A percentile compares a stretch with the other conserved stretches of the same genome.
These are phyloP conservation scores for Galago senegalensis DNA, from an alignment of 2,797 vertebrate species.

Conservation along the genomic window DNA sequence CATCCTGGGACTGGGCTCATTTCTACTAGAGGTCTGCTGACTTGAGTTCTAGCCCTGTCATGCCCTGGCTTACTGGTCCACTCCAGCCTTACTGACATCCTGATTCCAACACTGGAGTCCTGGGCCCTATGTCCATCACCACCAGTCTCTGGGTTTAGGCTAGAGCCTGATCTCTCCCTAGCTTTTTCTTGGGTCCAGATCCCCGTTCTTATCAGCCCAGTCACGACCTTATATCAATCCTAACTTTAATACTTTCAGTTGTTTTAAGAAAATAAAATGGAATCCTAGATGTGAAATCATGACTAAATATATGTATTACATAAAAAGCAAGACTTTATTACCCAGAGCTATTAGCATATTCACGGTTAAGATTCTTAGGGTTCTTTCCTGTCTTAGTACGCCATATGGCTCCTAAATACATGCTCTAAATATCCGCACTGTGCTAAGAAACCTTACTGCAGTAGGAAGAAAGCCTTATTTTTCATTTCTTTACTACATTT, in stretches of 20 bases:
- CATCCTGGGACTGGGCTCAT: not conserved
- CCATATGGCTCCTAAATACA: not conserved
- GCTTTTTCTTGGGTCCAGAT: not conserved
- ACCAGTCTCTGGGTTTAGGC: not conserved
- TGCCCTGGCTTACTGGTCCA: not conserved
- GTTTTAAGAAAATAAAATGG: not conserved
- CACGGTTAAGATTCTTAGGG: not conserved
- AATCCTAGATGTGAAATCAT: not conserved
- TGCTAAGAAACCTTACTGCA: not conserved
- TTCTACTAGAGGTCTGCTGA: not conserved
- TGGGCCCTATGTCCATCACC: not conserved
- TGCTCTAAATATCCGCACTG: not conserved
- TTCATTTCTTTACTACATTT: conserved; percentile 34
- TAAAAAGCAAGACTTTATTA: not conserved
- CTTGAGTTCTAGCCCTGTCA: not conserved
- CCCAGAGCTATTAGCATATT: not conserved
- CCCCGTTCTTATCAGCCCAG: not conserved
- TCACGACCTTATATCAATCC: not conserved
- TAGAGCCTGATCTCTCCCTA: not conserved
- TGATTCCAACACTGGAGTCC: not conserved
- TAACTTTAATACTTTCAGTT: not conserved
- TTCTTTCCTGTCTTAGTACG: not conserved
- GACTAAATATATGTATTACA: not conserved
- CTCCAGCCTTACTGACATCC: not conserved
- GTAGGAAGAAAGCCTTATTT: conserved; percentile 18